A percentile compares a stretch with the other conserved stretches of the same genome.
phyloP scores from a whole-genome alignment of 2,113 vertebrate species.

The Toxostoma redivivum region DNA sequence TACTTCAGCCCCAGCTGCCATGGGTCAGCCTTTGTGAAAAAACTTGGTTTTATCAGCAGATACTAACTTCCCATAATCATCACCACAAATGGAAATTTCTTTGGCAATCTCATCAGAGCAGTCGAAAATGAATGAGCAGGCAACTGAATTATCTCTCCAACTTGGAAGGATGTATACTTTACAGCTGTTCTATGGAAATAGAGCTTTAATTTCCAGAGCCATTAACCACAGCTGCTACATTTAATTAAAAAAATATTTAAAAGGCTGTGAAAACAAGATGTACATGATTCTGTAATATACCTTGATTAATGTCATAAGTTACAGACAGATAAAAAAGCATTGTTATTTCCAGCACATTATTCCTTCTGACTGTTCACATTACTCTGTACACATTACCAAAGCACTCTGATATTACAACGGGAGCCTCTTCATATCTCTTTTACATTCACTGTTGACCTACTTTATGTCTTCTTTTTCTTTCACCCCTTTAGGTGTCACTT shows the following conservation, averaged over 20 bases:
- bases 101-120: background rate
- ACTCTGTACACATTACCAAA: background rate
- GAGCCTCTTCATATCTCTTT: background rate
- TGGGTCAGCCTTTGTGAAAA: background rate
- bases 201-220: background rate
- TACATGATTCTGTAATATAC: background rate
- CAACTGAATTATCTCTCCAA: background rate
- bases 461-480: constrained; percentile 18
- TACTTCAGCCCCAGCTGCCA: background rate
- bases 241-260: background rate
- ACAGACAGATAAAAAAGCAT: background rate
- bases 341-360: background rate
- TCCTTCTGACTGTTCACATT: background rate
- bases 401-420: background rate
- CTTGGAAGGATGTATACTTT: background rate
- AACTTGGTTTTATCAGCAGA: background rate
- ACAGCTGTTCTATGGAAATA: background rate
- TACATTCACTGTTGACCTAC: background rate
- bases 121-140: background rate
- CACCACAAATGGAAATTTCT: background rate
- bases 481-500: background rate
- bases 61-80: background rate
- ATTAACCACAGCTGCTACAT: background rate
- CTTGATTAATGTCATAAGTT: background rate
- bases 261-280: background rate